phyloP scores from a whole-genome alignment of 2,113 vertebrate genomes.

The Chrysemys picta region DNA sequence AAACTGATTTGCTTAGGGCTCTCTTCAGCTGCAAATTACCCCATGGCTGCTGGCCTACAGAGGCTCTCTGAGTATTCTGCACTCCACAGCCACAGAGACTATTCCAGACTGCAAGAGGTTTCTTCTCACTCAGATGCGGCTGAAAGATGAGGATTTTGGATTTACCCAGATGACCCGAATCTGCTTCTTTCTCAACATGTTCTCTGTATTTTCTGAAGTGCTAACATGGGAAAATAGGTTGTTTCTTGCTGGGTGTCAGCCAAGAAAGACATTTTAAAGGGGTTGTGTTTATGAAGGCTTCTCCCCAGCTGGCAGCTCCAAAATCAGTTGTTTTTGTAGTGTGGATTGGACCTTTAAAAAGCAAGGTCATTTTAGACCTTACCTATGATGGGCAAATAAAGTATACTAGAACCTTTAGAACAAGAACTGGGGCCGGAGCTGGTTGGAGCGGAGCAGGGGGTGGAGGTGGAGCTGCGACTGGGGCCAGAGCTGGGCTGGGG shows the following conservation, averaged over 20 bases:
- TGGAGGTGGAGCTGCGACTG: too few species aligned
- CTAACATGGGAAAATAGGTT: not conserved
- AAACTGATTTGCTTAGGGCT: not conserved
- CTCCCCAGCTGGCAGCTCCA: fast-evolving
- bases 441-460: too few species aligned
- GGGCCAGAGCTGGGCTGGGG: too few species aligned
- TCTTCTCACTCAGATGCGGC: not conserved
- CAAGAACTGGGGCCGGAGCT: not conserved
- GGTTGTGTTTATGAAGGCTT: fast-evolving
- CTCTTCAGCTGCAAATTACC: not conserved
- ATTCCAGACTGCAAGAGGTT: not conserved
- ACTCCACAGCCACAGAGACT: not conserved
- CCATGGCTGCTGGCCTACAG: not conserved
- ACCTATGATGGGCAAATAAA: not conserved
- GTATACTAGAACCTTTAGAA: not conserved
- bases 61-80: too few species aligned
- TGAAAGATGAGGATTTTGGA: not conserved
- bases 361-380: not conserved
- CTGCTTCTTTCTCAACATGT: not conserved
- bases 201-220: not conserved
- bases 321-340: not conserved
- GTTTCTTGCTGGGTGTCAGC: not conserved
- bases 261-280: not conserved
- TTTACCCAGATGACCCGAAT: not conserved
- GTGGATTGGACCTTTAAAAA: not conserved